Evolutionary conservation across 2,888 invertebrate genomes (phyloP), one percentile per base, ranked within the genome.

Genomic region (Chloromyia formosa): DNA sequence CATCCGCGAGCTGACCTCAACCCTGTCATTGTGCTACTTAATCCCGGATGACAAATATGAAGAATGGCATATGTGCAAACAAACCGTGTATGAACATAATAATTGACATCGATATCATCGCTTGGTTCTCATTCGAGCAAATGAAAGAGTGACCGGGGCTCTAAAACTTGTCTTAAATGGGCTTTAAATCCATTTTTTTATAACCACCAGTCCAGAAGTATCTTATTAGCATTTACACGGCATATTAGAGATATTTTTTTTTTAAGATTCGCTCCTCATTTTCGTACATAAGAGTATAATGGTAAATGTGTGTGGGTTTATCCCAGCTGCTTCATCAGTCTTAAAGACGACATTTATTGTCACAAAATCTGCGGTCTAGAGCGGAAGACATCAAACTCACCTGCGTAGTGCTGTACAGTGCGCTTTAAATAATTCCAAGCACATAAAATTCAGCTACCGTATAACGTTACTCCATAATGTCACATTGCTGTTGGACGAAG

Each of bases 161-260:
- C 27, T 35, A 35, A 35, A 35, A 35, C 2, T 35, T 35, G 27
- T 35, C 10, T 22, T 22, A 49, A 66, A 66, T 22, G 66, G 49
- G 14, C 40, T 16, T 7, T 9, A 9, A 42, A 12, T 35, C 5
- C 40, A 62, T 49, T 66, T 66, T 71, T 71, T 53, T 56, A 69
- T 49, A 35, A 40, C 56, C 22, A 56, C 49, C 7, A 35, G 27
- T 7, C 27, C 27, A 18, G n/a, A 35, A 56, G 58, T 16, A 71
- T 42, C 71, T 71, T 53, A 71, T 71, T 71, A 71, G 71, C 71
- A 71, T 71, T 71, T 71, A 71, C 71, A 71, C 40, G 71, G 58
- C 71, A 71, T 71, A 71, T 71, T 71, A 71, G 58, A 71, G 71
- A 71, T 71, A 71, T 56, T 71, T 56, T 71, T 71, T 56, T 71